Conservation (phyloP, 2,888 invertebrate species). For the Volucella zonaria region DNA sequence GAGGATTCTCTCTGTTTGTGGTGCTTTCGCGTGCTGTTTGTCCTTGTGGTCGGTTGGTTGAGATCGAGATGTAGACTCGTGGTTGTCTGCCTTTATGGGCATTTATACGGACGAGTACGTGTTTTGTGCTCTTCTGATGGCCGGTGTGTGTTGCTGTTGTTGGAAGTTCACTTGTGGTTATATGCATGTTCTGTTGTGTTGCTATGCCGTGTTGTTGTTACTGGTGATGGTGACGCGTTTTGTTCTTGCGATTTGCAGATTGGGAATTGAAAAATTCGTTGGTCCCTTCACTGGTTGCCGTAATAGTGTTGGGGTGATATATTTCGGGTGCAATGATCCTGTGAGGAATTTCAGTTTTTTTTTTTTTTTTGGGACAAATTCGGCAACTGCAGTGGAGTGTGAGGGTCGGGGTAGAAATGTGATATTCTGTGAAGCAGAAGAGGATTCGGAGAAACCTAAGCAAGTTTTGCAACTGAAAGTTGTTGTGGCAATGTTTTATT, state of each 20-base stretch:
- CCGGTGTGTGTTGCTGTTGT: constrained; percentile 24
- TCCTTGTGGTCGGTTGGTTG: constrained; percentile 53
- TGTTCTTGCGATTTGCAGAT: constrained; percentile 29
- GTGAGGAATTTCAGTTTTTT: constrained; percentile 44
- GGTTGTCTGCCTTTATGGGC: constrained; percentile 23
- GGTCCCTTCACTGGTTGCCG: constrained; percentile 13
- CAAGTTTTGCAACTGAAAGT: no score
- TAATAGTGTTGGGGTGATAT: constrained; percentile 56
- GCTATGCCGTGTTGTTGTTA: constrained; percentile 32
- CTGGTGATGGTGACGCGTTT: constrained; percentile 25
- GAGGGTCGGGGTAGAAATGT: constrained; percentile 30
- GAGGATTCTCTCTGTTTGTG: constrained; percentile 48
- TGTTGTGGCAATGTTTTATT: no score
- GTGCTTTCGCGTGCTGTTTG: constrained; percentile 52
- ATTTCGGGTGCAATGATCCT: constrained; percentile 69
- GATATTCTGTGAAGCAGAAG: constrained; percentile 39
- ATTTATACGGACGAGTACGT: neutral
- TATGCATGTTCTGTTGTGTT: constrained; percentile 19
- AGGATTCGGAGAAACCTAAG: no score
- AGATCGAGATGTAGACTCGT: constrained; percentile 30
- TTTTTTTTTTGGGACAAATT: neutral
- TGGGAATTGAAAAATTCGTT: constrained; percentile 38
- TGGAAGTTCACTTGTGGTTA: constrained; percentile 32
- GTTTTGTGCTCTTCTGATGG: constrained; percentile 5
- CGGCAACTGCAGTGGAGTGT: neutral